phyloP scores from a whole-genome alignment of 2,888 invertebrate species.

The Dusona sp. region DNA sequence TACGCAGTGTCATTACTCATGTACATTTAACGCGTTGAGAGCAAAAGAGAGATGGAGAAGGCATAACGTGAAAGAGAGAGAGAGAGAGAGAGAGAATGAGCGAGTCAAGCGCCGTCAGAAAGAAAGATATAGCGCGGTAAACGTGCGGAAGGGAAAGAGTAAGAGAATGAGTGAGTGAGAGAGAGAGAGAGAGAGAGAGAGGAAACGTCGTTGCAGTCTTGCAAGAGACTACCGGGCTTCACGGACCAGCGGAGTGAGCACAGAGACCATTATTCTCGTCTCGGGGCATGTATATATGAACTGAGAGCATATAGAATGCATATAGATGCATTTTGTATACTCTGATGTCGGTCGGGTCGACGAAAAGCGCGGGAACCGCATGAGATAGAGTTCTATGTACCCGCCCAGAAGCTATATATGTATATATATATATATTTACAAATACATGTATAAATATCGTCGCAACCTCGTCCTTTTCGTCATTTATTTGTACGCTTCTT shows the following conservation, averaged over 20 bases:
- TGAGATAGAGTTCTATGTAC: slow-evolving; percentile 12
- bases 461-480: slow-evolving; percentile 30
- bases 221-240: slow-evolving; percentile 62
- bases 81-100: slow-evolving; percentile 7
- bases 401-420: neutral
- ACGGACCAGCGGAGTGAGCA: slow-evolving; percentile 68
- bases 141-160: neutral
- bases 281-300: slow-evolving; percentile 68
- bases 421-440: neutral
- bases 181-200: slow-evolving; percentile 30
- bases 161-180: neutral
- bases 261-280: slow-evolving; percentile 77
- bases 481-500: slow-evolving; percentile 11
- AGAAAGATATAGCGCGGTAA: neutral
- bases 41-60: neutral
- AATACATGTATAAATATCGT: slow-evolving; percentile 10
- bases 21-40: slow-evolving; percentile 60
- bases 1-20: slow-evolving; percentile 65
- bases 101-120: neutral
- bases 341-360: slow-evolving; percentile 66
- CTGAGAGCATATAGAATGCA: slow-evolving; percentile 20
- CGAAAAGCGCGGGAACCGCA: slow-evolving; percentile 68
- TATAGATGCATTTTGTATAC: slow-evolving; percentile 48
- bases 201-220: slow-evolving; percentile 57
- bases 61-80: slow-evolving; percentile 4